Evolutionary conservation across 2,797 vertebrate species (phyloP).

Genomic region (Oceanodroma leucorhoa): DNA sequence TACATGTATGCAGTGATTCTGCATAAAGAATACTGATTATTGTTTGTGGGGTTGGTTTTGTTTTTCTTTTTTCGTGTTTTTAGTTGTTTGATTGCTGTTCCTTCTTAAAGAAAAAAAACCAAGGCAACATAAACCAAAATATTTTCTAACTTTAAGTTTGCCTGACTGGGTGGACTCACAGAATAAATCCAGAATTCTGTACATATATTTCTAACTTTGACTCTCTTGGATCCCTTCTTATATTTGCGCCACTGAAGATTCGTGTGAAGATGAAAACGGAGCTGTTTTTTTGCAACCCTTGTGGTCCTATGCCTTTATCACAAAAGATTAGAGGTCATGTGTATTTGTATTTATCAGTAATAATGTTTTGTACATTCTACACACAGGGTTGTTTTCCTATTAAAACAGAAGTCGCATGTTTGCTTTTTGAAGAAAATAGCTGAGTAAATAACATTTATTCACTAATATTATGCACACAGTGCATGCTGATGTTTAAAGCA

Average conservation of each 20-base stretch:
- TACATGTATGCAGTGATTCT: not conserved
- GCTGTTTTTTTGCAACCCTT: not conserved
- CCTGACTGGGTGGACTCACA: not conserved
- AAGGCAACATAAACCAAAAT: not conserved
- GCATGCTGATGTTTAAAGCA: not conserved
- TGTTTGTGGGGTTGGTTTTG: not conserved
- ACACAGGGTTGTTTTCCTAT: not conserved
- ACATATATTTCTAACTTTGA: not conserved
- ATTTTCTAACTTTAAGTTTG: not conserved
- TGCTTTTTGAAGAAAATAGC: not conserved
- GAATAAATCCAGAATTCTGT: not conserved
- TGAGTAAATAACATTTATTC: not conserved
- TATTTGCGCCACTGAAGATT: not conserved
- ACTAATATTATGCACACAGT: not conserved
- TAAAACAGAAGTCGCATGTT: not conserved
- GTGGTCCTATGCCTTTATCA: not conserved
- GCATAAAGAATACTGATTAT: not conserved
- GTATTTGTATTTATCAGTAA: not conserved
- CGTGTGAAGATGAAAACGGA: not conserved
- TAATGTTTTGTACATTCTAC: not conserved
- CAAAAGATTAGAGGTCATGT: not conserved
- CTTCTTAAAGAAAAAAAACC: no score
- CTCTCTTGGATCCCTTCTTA: not conserved
- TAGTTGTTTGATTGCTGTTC: no score
- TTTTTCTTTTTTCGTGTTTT: not conserved